Conservation (phyloP, 2,113 vertebrate genomes). For the Callocephalon fimbriatum region DNA sequence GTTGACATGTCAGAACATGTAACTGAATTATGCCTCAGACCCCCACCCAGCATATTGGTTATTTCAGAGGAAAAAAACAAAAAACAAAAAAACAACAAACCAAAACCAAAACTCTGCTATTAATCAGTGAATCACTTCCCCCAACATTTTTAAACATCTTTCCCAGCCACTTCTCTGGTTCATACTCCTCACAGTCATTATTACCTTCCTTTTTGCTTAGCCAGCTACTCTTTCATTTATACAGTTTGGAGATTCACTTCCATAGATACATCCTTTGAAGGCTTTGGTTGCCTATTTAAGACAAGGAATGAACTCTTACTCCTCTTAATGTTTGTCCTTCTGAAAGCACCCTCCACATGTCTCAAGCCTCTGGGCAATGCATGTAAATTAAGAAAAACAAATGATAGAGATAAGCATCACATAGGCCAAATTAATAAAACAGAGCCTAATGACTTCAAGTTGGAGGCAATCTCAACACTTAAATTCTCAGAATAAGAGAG, state of each 20-base stretch:
- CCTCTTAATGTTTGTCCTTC: constrained; percentile 13
- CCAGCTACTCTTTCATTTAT: not conserved
- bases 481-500: not conserved
- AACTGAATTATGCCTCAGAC: not conserved
- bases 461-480: not conserved
- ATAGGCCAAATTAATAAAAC: constrained; percentile 34
- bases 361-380: constrained; percentile 38
- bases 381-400: constrained; percentile 66
- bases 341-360: not conserved
- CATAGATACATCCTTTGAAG: not conserved
- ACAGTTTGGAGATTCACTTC: not conserved
- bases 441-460: constrained; percentile 21
- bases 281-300: constrained; percentile 21
- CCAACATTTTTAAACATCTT: not conserved
- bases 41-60: not conserved
- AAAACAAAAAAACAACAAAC: too few species aligned
- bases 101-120: not conserved
- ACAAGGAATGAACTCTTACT: constrained; percentile 40
- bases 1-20: fast-evolving
- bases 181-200: not conserved
- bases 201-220: not conserved
- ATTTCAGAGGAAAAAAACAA: not conserved
- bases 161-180: not conserved
- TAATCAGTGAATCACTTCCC: not conserved
- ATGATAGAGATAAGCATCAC: constrained; percentile 29